Evolutionary conservation across 2,888 invertebrate species (phyloP), one percentile per base, ranked within the genome.

Genomic region (Pristionchus maxplancki): DNA sequence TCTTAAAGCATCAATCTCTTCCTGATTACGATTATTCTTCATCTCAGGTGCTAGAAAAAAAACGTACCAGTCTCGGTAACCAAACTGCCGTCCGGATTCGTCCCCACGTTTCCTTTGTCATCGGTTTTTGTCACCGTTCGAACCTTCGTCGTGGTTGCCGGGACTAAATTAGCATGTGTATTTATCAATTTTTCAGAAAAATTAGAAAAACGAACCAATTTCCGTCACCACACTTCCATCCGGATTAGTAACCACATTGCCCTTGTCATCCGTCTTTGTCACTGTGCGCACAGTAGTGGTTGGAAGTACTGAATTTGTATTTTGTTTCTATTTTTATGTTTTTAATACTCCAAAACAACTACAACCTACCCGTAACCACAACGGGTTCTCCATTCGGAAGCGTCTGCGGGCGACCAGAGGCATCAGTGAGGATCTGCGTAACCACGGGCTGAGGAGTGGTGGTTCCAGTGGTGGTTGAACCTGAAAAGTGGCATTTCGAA

Each of bases 301-400:
- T 20, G 53, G 17, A 17, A 20, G 53, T 9, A 53, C 53, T 53
- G 53, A 53, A 53, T n/a, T n/a, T n/a, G n/a, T n/a, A n/a, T n/a
- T n/a, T n/a, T n/a, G n/a, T n/a, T n/a, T n/a, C n/a, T n/a, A n/a
- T n/a, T n/a, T n/a, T n/a, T n/a, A n/a, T n/a, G n/a, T n/a, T 9
- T 44, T 11, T 44, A 44, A 44, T 6, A 44, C 44, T 11, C 11
- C 6, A 44, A 11, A 44, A 44, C 44, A 44, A 44, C 44, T 44
- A 1, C 28, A 31, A 67, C 64, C 2, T 17, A 78, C 78, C 78
- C 9, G 78, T 78, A 11, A 15, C 74, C 34, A 40, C n/a, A 20
- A 81, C 34, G 31, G 81, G 81, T n/a, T 81, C n/a, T 81, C 81
- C 81, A 28, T 50, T 81, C 28, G 28, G n/a, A 48, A n/a, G 31